A percentile compares a stretch with the other conserved stretches of the same genome.
phyloP scores from a whole-genome alignment of 2,113 vertebrate species.

The Dermatemys mawii region DNA sequence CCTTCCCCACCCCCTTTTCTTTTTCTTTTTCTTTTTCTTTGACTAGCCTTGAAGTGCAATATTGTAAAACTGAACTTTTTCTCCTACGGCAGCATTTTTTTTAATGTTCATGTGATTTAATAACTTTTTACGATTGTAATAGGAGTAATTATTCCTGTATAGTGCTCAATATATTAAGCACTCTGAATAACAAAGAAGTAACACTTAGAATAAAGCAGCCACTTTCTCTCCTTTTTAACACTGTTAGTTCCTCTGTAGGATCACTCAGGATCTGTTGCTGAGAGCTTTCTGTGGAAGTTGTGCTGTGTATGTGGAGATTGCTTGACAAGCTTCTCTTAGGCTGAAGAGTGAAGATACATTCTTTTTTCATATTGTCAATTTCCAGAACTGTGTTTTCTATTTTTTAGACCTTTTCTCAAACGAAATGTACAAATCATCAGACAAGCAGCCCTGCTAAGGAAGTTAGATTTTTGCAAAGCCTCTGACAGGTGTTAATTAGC shows the following conservation, averaged over 20 bases:
- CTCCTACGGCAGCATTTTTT: slow-evolving; percentile 46
- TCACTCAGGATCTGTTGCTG: not conserved
- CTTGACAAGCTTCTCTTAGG: not conserved
- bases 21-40: not conserved
- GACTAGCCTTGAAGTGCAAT: not conserved
- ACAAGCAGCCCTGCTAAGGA: not conserved
- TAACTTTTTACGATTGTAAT: slow-evolving; percentile 35
- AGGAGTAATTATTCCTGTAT: slow-evolving; percentile 44
- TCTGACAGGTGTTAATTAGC: not conserved
- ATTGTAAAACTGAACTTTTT: slow-evolving; percentile 30
- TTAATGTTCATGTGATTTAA: slow-evolving; percentile 42
- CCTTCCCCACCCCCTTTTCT: too few relatives aligned
- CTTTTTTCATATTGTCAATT: not conserved
- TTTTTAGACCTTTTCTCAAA: not conserved
- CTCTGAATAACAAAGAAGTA: slow-evolving; percentile 11
- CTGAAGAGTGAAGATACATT: not conserved
- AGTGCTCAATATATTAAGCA: slow-evolving; percentile 35
- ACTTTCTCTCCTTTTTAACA: not conserved
- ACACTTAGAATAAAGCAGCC: slow-evolving; percentile 14
- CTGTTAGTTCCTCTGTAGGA: not conserved
- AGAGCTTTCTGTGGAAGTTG: not conserved
- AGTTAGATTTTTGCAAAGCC: not conserved
- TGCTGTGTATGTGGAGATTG: not conserved
- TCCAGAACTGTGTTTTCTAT: not conserved
- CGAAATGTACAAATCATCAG: not conserved